Percentiles rank a stretch among this genome's conserved stretches.
Conservation (phyloP, 2,113 vertebrate genomes). For the Anhinga rufa region DNA sequence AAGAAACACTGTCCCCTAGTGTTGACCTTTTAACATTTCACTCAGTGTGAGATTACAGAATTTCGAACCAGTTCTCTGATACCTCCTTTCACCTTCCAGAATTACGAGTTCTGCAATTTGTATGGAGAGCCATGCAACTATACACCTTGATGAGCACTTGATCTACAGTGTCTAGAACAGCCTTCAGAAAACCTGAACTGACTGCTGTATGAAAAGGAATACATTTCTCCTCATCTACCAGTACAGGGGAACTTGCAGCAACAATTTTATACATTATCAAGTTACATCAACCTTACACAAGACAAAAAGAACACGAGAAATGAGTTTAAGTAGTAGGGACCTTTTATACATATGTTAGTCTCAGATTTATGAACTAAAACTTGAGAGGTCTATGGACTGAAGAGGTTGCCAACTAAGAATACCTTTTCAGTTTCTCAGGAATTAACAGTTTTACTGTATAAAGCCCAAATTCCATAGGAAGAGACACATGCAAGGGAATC, state of each 20-base stretch:
- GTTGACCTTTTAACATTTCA: background rate
- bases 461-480: background rate
- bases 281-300: background rate
- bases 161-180: background rate
- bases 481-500: accelerated
- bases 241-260: background rate
- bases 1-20: background rate
- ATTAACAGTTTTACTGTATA: background rate
- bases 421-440: background rate
- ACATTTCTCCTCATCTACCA: background rate
- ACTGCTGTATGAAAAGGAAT: background rate
- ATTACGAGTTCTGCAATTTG: background rate
- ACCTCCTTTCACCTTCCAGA: background rate
- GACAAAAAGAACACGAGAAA: background rate
- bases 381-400: background rate
- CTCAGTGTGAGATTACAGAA: accelerated
- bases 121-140: accelerated
- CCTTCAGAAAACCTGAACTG: background rate
- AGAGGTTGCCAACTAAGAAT: background rate
- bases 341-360: accelerated
- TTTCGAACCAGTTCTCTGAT: background rate
- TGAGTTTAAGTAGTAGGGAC: background rate
- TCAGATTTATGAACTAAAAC: background rate
- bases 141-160: background rate
- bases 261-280: background rate